A percentile compares a stretch with the other conserved stretches of the same genome.
These are phyloP conservation scores for Sarcophaga carnaria DNA, from an alignment of 2,888 invertebrate genomes.

Conservation along the genomic window DNA sequence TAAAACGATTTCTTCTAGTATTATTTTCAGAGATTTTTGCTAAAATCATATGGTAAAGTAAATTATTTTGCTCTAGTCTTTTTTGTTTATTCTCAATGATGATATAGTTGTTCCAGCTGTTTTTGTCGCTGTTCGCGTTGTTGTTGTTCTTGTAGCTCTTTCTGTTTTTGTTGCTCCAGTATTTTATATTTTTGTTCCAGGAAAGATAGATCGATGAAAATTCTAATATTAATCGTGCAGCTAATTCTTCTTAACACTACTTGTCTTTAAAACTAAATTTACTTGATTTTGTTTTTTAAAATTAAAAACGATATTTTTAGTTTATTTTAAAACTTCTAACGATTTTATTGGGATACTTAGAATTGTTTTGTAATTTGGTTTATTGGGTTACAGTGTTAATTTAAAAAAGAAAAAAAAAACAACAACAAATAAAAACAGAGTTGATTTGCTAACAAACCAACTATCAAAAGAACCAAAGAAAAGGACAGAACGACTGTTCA, in stretches of 20 bases:
- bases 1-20: conserved; percentile 56
- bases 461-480: conserved; percentile 35
- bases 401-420: conserved; percentile 34
- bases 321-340: background rate
- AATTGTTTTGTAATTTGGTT: conserved; percentile 55
- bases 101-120: conserved; percentile 81
- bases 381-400: conserved; percentile 62
- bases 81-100: conserved; percentile 74
- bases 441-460: conserved; percentile 42
- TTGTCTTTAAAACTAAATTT: conserved; percentile 61
- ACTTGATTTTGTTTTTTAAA: conserved; percentile 31
- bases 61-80: conserved; percentile 53
- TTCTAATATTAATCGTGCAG: conserved; percentile 84
- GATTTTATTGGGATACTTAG: conserved; percentile 28
- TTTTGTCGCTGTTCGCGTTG: conserved; percentile 79
- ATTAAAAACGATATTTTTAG: conserved; percentile 8
- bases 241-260: conserved; percentile 71
- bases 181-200: conserved; percentile 88
- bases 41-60: conserved; percentile 53
- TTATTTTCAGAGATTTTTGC: conserved; percentile 59
- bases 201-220: conserved; percentile 93
- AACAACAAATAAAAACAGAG: conserved; percentile 42
- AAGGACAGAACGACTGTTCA: conserved; percentile 10
- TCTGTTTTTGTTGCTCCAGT: conserved; percentile 84
- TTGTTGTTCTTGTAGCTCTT: conserved; percentile 80